Conservation (phyloP, 2,113 vertebrate species). For the Bombycilla garrulus region DNA sequence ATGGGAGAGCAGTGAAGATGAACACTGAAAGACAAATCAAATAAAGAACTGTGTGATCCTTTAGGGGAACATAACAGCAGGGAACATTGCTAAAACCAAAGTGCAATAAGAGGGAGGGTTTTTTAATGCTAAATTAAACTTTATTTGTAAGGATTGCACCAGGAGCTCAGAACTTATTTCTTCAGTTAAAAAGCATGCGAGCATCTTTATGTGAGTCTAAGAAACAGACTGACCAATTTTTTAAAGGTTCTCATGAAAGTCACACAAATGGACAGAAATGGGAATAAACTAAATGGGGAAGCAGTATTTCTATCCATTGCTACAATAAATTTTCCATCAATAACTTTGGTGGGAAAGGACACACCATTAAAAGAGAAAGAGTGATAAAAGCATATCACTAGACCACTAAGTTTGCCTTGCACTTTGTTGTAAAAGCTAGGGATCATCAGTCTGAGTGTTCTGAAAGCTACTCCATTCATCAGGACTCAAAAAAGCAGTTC, state of each 20-base stretch:
- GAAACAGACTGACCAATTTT: background rate
- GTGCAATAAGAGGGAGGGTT: background rate
- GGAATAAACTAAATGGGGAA: background rate
- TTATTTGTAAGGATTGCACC: background rate
- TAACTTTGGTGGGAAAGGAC: background rate
- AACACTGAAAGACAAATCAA: background rate
- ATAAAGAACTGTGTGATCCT: background rate
- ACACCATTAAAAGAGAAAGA: background rate
- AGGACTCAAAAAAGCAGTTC: background rate
- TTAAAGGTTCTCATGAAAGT: background rate
- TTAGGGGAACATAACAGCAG: background rate
- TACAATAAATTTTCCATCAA: background rate
- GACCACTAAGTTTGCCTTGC: background rate
- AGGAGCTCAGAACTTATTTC: background rate
- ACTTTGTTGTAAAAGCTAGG: conserved; percentile 1
- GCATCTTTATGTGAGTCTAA: background rate
- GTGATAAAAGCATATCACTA: conserved; percentile 20
- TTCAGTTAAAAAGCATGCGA: background rate
- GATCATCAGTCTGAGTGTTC: conserved; percentile 34
- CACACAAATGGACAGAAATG: background rate
- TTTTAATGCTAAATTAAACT: background rate
- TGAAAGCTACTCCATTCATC: conserved; percentile 44
- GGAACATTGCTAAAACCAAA: background rate
- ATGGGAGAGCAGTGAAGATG: background rate
- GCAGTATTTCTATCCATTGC: background rate